phyloP scores from a whole-genome alignment of 2,797 vertebrate species.

The Brachyrhaphis roseni region DNA sequence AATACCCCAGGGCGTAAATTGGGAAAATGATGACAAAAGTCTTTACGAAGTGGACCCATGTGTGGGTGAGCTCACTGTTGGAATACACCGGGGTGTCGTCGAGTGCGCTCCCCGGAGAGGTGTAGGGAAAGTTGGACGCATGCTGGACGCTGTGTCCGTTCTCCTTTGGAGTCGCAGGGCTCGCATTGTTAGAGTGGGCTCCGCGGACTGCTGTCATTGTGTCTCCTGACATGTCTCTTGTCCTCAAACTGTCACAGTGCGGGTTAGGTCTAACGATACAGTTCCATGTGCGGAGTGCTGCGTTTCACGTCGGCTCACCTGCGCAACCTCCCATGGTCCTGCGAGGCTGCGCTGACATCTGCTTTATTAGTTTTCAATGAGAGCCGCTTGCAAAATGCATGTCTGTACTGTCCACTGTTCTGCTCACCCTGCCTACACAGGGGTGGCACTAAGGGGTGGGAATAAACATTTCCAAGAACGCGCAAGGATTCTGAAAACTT shows the following conservation, averaged over 20 bases:
- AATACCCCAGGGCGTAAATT: constrained; percentile 93
- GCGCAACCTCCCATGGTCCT: constrained; percentile 64
- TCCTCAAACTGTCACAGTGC: constrained; percentile 42
- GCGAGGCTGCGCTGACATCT: constrained; percentile 25
- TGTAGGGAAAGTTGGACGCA: constrained; percentile 53
- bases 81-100: constrained; percentile 69
- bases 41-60: constrained; percentile 88
- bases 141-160: constrained; percentile 60
- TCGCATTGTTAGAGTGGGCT: constrained; percentile 53
- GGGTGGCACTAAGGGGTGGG: not conserved
- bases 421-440: constrained; percentile 20
- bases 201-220: constrained; percentile 70
- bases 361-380: constrained; percentile 15
- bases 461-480: constrained; percentile 43
- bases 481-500: not conserved
- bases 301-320: constrained; percentile 68
- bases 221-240: constrained; percentile 68
- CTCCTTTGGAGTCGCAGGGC: constrained; percentile 62
- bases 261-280: constrained; percentile 12
- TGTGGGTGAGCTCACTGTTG: constrained; percentile 77
- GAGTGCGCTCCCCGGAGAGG: constrained; percentile 43
- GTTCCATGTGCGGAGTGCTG: constrained; percentile 52
- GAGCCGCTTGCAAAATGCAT: constrained; percentile 11
- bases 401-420: constrained; percentile 14
- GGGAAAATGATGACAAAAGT: constrained; percentile 93